A percentile compares a stretch with the other conserved stretches of the same genome.
phyloP scores from a whole-genome alignment of 2,888 invertebrate genomes.

The Temnothorax unifasciatus region DNA sequence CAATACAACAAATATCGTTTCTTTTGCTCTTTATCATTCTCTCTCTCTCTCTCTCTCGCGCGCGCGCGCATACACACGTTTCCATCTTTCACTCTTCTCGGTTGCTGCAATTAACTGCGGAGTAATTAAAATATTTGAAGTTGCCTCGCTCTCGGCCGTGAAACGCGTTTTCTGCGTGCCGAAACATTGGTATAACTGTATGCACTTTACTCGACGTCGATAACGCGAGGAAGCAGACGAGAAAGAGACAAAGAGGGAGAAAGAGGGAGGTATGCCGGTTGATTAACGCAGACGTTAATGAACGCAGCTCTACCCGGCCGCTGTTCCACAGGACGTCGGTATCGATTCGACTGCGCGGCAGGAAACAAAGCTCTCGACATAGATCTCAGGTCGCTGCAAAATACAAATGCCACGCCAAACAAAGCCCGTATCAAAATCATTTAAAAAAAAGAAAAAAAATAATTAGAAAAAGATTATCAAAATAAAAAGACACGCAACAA shows the following conservation, averaged over 20 bases:
- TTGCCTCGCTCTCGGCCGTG: conserved; percentile 27
- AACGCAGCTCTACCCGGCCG: conserved; percentile 65
- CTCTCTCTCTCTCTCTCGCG: neutral
- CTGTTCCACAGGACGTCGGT: conserved; percentile 68
- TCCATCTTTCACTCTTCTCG: neutral
- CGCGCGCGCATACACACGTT: too few relatives aligned
- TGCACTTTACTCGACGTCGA: conserved; percentile 39
- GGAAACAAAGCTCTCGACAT: conserved; percentile 50
- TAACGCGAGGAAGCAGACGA: conserved; percentile 14
- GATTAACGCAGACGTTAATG: conserved; percentile 80
- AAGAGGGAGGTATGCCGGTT: conserved; percentile 61
- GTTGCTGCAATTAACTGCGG: conserved; percentile 73
- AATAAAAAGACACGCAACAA: neutral
- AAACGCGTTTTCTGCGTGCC: conserved; percentile 34
- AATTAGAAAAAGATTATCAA: neutral
- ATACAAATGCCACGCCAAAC: neutral
- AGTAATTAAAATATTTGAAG: conserved; percentile 80
- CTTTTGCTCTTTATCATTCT: neutral
- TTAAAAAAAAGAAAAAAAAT: neutral
- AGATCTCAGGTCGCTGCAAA: conserved; percentile 23
- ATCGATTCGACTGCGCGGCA: conserved; percentile 72
- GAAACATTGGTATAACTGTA: conserved; percentile 38
- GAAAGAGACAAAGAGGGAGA: conserved; percentile 8
- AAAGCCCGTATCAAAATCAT: neutral
- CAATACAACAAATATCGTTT: neutral